These are phyloP conservation scores for Caenorhabditis doughertyi DNA, from an alignment of 2,888 invertebrate genomes.

Conservation along the genomic window DNA sequence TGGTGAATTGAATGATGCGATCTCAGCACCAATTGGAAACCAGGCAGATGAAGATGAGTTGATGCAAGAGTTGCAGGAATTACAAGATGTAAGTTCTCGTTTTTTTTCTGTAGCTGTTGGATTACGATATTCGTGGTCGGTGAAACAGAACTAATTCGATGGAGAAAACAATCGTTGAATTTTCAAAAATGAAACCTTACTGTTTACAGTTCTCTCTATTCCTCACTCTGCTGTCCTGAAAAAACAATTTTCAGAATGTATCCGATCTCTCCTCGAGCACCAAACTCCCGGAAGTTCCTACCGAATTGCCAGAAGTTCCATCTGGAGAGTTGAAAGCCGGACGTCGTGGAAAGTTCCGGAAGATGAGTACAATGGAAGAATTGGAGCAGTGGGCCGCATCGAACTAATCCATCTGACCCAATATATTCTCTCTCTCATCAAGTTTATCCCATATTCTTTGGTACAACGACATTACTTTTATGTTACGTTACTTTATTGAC, in stretches of 20 bases:
- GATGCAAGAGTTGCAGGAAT: slow-evolving; percentile 68
- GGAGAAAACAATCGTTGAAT: too few species aligned
- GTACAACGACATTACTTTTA: slow-evolving; percentile 20
- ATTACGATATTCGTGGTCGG: too few species aligned
- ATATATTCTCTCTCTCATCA: neutral
- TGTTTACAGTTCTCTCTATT: too few species aligned
- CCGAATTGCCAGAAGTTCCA: slow-evolving; percentile 62
- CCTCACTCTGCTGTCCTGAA: too few species aligned
- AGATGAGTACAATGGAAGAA: slow-evolving; percentile 71
- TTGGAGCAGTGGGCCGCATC: slow-evolving; percentile 76
- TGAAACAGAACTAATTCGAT: too few species aligned
- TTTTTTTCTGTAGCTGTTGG: too few species aligned
- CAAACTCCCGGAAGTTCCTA: slow-evolving; percentile 38
- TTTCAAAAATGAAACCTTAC: neutral
- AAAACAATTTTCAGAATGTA: slow-evolving; percentile 57
- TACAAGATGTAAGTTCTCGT: slow-evolving; percentile 66
- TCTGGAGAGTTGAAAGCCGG: slow-evolving; percentile 45
- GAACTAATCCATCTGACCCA: slow-evolving; percentile 60
- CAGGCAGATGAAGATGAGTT: slow-evolving; percentile 73
- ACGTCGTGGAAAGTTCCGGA: slow-evolving; percentile 59
- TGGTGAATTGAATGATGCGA: slow-evolving; percentile 69
- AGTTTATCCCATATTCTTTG: slow-evolving; percentile 21
- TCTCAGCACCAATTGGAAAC: slow-evolving; percentile 70
- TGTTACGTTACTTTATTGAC: slow-evolving; percentile 17
- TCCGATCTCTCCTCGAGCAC: slow-evolving; percentile 49